These are phyloP conservation scores for Campoplex nolae DNA, from an alignment of 2,888 invertebrate species.

Conservation along the genomic window DNA sequence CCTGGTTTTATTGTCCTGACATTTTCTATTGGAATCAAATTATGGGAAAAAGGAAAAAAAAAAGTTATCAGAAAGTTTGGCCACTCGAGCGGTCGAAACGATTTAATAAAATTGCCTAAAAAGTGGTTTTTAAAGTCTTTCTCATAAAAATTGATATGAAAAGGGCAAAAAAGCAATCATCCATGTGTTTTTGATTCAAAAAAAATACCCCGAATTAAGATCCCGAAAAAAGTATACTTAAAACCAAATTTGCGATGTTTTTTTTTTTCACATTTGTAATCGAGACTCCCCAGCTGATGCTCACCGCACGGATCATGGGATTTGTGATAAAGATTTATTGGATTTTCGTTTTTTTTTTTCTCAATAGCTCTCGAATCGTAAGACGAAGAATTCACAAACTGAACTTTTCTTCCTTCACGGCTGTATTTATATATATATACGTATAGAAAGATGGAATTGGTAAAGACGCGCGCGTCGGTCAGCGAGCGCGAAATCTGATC, in stretches of 20 bases:
- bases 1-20: too few relatives aligned
- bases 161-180: background rate
- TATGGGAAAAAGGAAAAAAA: too few relatives aligned
- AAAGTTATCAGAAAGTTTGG: too few relatives aligned
- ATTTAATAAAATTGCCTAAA: too few relatives aligned
- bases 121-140: background rate
- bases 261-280: background rate
- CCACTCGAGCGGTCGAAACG: too few relatives aligned
- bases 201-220: too few relatives aligned
- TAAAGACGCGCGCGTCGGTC: constrained; percentile 17
- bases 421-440: constrained; percentile 40
- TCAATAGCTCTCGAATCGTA: background rate
- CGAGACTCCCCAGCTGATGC: background rate
- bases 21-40: too few relatives aligned
- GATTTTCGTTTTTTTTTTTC: too few relatives aligned
- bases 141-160: background rate
- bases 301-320: background rate
- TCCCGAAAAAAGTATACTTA: too few relatives aligned
- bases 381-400: background rate
- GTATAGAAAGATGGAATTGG: constrained; percentile 22
- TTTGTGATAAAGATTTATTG: background rate
- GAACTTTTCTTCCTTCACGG: constrained; percentile 18
- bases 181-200: too few relatives aligned
- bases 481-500: constrained; percentile 75
- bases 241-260: background rate